phyloP scores from a whole-genome alignment of 2,113 vertebrate species.

The Dermatemys mawii region DNA sequence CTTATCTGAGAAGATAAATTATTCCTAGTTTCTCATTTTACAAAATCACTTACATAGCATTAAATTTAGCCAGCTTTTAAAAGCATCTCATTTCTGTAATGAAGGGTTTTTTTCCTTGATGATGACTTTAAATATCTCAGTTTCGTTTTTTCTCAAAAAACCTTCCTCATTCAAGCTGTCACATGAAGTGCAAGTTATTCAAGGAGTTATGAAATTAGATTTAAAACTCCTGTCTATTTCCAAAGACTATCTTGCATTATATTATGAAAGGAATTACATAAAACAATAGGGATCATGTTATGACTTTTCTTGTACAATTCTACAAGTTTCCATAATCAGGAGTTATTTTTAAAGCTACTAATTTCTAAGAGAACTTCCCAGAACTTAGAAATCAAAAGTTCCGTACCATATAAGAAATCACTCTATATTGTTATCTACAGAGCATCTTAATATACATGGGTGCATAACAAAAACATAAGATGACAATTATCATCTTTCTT shows the following conservation, averaged over 20 bases:
- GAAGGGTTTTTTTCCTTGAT: neutral
- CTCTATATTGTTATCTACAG: neutral
- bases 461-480: neutral
- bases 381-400: neutral
- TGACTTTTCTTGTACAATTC: neutral
- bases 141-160: rapidly evolving
- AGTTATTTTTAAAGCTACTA: neutral
- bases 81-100: neutral
- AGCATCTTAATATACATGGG: neutral
- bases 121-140: rapidly evolving
- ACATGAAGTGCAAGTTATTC: neutral
- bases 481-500: neutral
- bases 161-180: neutral
- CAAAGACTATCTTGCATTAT: rapidly evolving
- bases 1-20: neutral
- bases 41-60: neutral
- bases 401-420: neutral
- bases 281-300: neutral
- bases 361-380: neutral
- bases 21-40: neutral
- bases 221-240: rapidly evolving
- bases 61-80: neutral
- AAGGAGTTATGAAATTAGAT: rapidly evolving
- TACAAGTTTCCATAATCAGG: neutral
- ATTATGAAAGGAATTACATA: rapidly evolving